These are phyloP conservation scores for Bombylius major DNA, from an alignment of 2,888 invertebrate genomes.

Conservation along the genomic window DNA sequence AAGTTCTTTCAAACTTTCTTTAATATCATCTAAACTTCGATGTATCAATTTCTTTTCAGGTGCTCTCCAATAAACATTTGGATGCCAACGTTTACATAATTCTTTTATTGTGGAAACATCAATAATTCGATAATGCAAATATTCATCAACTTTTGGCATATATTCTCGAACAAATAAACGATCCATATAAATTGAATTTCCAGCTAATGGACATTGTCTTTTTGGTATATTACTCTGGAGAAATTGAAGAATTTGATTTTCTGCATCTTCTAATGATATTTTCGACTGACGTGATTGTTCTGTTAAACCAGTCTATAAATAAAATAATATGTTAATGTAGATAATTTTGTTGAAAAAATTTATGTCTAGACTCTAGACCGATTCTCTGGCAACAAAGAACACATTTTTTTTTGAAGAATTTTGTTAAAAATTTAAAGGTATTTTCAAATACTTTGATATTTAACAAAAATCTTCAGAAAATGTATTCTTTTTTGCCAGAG, in stretches of 20 bases:
- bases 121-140: conserved; percentile 83
- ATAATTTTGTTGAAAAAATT: neutral
- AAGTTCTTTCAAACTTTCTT: conserved; percentile 73
- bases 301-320: conserved; percentile 65
- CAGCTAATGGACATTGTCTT: conserved; percentile 64
- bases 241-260: conserved; percentile 57
- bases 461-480: too few relatives aligned
- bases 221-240: conserved; percentile 40
- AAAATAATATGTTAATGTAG: conserved; percentile 12
- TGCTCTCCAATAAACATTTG: conserved; percentile 40
- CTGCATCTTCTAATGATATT: conserved; percentile 52
- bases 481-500: too few relatives aligned
- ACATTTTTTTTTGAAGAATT: too few relatives aligned
- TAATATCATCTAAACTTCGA: conserved; percentile 69
- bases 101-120: conserved; percentile 90
- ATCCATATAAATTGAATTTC: conserved; percentile 82
- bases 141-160: conserved; percentile 65
- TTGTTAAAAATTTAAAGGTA: too few relatives aligned
- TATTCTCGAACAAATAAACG: conserved; percentile 65
- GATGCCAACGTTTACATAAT: conserved; percentile 66
- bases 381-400: too few relatives aligned
- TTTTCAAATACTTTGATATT: too few relatives aligned
- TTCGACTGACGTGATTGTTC: conserved; percentile 57
- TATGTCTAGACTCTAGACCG: too few relatives aligned
- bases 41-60: conserved; percentile 56